These are phyloP conservation scores for Labrus mixtus DNA, from an alignment of 2,113 vertebrate genomes.

Conservation along the genomic window DNA sequence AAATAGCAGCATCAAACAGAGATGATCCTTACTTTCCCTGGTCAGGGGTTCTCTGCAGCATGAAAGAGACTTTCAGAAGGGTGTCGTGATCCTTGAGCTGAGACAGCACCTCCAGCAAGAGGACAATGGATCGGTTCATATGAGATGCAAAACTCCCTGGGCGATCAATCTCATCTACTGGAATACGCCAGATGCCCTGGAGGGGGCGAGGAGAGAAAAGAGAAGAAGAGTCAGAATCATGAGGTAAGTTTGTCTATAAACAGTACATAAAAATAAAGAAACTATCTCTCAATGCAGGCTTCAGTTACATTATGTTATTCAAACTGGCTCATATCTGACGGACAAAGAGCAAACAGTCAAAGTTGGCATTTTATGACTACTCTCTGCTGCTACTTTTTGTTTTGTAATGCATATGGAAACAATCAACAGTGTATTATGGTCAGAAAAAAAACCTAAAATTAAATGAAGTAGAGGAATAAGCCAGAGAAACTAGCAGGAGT, in stretches of 20 bases:
- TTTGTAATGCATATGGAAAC: slow-evolving; percentile 37
- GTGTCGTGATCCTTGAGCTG: slow-evolving; percentile 95
- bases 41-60: slow-evolving; percentile 98
- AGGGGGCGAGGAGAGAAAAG: slow-evolving; percentile 1
- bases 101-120: slow-evolving; percentile 93
- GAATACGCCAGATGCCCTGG: slow-evolving; percentile 99
- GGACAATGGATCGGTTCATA: slow-evolving; percentile 98
- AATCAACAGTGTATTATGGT: slow-evolving; percentile 53
- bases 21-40: slow-evolving; percentile 95
- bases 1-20: not conserved
- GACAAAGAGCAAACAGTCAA: slow-evolving; percentile 11
- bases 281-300: not conserved
- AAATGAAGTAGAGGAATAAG: slow-evolving; percentile 35
- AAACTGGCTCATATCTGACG: not conserved
- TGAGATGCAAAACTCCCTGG: slow-evolving; percentile 98
- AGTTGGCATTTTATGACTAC: slow-evolving; percentile 27
- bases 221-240: not conserved
- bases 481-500: slow-evolving; percentile 37
- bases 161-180: slow-evolving; percentile 99
- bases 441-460: slow-evolving; percentile 19
- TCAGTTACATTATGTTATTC: not conserved
- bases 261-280: not conserved
- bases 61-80: slow-evolving; percentile 95
- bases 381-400: slow-evolving; percentile 16
- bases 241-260: not conserved